Evolutionary conservation across 2,888 invertebrate species (phyloP).

Genomic region (Rhamnusium bicolor): DNA sequence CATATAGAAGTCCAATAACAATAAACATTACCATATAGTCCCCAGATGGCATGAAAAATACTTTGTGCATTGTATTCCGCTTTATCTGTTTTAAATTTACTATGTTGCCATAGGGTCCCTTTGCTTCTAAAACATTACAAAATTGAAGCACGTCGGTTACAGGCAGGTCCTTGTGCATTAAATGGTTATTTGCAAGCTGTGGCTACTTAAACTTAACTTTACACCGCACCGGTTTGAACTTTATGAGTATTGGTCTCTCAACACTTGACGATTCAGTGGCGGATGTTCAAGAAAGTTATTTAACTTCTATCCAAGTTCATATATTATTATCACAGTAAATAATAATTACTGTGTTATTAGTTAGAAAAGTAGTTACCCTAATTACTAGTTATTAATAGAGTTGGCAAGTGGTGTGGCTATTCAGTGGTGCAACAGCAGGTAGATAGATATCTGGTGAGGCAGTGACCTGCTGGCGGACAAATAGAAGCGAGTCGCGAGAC

Average conservation of each 20-base stretch:
- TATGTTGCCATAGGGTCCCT: background rate
- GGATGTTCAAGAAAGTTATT: conserved; percentile 3
- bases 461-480: too few relatives aligned
- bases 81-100: background rate
- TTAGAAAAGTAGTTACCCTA: too few relatives aligned
- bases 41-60: conserved; percentile 17
- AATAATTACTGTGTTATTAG: too few relatives aligned
- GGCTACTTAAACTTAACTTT: conserved; percentile 54
- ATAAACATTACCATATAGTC: conserved; percentile 11
- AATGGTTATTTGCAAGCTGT: conserved; percentile 53
- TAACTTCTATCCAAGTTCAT: too few relatives aligned
- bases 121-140: background rate
- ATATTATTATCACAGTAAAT: too few relatives aligned
- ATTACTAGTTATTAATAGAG: too few relatives aligned
- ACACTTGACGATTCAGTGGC: background rate
- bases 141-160: conserved; percentile 21
- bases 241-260: conserved; percentile 37
- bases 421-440: too few relatives aligned
- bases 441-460: too few relatives aligned
- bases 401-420: too few relatives aligned
- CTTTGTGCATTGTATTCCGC: conserved; percentile 8
- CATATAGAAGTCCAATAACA: background rate
- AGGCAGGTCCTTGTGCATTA: conserved; percentile 46
- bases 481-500: too few relatives aligned
- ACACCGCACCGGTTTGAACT: conserved; percentile 47